A percentile compares a stretch with the other conserved stretches of the same genome.
These are phyloP conservation scores for Cygnus olor DNA, from an alignment of 2,797 vertebrate genomes.

Conservation along the genomic window DNA sequence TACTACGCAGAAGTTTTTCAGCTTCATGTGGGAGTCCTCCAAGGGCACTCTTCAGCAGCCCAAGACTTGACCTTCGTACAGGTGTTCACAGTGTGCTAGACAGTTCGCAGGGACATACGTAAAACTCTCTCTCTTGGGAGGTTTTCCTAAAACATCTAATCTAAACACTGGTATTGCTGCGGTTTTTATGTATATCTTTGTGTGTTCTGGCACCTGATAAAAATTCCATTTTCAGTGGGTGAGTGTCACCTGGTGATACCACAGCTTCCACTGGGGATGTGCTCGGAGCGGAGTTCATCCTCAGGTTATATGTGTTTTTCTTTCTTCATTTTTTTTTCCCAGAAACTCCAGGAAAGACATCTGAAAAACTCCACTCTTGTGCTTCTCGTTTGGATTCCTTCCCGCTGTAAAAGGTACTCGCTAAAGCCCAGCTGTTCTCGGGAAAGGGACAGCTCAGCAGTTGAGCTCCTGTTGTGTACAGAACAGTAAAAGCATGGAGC, in stretches of 20 bases:
- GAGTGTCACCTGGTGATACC: constrained; percentile 23
- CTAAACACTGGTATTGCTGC: constrained; percentile 16
- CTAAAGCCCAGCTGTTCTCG: background rate
- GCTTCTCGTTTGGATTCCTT: background rate
- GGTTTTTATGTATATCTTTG: constrained; percentile 38
- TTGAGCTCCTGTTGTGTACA: background rate
- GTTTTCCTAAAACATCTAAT: constrained; percentile 30
- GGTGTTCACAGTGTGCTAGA: constrained; percentile 11
- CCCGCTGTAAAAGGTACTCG: background rate
- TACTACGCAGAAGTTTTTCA: background rate
- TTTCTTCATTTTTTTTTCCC: rapidly evolving
- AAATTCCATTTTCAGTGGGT: background rate
- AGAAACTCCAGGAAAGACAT: constrained; percentile 11
- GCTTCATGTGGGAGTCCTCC: background rate
- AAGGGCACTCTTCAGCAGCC: background rate
- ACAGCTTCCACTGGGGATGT: constrained; percentile 6
- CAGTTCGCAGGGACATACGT: background rate
- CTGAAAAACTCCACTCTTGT: constrained; percentile 10
- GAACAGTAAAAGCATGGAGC: background rate
- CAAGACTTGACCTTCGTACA: background rate
- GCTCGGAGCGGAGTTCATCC: constrained; percentile 20
- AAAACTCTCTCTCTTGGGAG: background rate
- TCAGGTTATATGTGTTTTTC: background rate
- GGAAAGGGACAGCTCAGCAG: background rate
- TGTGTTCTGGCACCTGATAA: constrained; percentile 63